Base-by-base conservation (phyloP, 2,888 invertebrate genomes). In the Zelleria hepariella region DNA sequence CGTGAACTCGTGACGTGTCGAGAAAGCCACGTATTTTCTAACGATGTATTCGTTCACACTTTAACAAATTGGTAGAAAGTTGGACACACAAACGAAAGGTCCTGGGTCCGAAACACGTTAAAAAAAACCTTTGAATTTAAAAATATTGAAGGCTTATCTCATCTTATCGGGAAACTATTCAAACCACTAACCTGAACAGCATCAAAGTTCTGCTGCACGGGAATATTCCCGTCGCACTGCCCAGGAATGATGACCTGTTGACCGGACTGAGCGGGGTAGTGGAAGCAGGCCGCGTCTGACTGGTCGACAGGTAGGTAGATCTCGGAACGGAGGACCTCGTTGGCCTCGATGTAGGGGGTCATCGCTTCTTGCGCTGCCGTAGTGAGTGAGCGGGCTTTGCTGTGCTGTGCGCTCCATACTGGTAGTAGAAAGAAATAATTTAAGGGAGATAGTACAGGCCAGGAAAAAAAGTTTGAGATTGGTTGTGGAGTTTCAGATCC, bases 351-450 rank as follows among this genome's bases (percentile, higher is more conserved):
- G 1, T 68, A 25, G 0, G 68, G 59, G 0, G 66, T 66, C 65
- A 84, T 76, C 0, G 71, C 70, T 0, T 60, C 59, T 52, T 78
- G 69, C 0, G 78, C 74, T 0, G 66, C 68, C 23, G 62, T 57
- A 0, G 77, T 62, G 25, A 80, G 65, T 2, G 60, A 51, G 0
- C 78, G 74, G 0, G 70, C 24, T 56, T 74, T 80, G 67, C 85
- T 85, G 67, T 83, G 78, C 63, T 82, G 82, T 1, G 81, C 82
- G 62, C 86, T 86, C 86, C 86, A 86, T 57, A 86, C 86, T 86
- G 68, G 5, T 66, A 73, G 61, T 15, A 42, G 2, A 5, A 15
- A 26, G 10, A 2, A 10, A 15, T 15, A 3, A 3, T 10, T 42
- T 42, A 42, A 15, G 15, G 2, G 32, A 1, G 1, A 15, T 42